Percentiles rank a stretch among this genome's conserved stretches.
Evolutionary conservation across 2,797 vertebrate genomes (phyloP).

Genomic region (Huso huso): DNA sequence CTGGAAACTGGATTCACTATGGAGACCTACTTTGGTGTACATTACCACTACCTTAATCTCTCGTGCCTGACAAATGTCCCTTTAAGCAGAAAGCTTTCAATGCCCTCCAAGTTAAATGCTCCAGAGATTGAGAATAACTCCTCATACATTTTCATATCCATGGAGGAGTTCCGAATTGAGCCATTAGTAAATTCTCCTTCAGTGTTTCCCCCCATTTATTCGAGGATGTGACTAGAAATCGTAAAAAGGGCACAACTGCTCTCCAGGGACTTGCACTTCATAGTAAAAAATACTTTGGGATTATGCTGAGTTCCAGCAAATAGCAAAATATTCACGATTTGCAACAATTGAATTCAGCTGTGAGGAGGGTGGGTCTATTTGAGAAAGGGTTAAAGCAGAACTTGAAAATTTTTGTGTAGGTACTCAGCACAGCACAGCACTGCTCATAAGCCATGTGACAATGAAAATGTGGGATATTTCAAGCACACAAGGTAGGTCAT

Average conservation of each 20-base stretch:
- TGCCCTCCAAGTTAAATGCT: constrained; percentile 36
- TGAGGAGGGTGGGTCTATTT: background rate
- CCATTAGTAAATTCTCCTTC: constrained; percentile 19
- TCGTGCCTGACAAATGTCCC: constrained; percentile 32
- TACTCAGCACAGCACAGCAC: no score
- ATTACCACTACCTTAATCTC: constrained; percentile 25
- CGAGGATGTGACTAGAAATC: constrained; percentile 3
- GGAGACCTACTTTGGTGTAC: constrained; percentile 27
- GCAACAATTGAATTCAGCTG: background rate
- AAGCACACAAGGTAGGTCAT: no score
- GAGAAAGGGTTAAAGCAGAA: no score
- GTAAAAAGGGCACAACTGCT: constrained; percentile 2
- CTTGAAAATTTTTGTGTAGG: no score
- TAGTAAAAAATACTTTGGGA: background rate
- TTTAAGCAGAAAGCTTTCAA: constrained; percentile 31
- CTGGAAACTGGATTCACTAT: constrained; percentile 34
- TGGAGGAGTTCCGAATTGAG: constrained; percentile 40
- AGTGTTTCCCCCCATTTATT: constrained; percentile 1
- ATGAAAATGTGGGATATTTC: no score
- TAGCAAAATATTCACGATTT: constrained; percentile 1
- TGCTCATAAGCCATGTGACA: no score
- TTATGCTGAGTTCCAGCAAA: background rate
- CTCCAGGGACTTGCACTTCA: constrained; percentile 4
- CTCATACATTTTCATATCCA: constrained; percentile 46
- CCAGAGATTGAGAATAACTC: constrained; percentile 20